Conservation (phyloP, 2,113 vertebrate species). For the Semnopithecus entellus region DNA sequence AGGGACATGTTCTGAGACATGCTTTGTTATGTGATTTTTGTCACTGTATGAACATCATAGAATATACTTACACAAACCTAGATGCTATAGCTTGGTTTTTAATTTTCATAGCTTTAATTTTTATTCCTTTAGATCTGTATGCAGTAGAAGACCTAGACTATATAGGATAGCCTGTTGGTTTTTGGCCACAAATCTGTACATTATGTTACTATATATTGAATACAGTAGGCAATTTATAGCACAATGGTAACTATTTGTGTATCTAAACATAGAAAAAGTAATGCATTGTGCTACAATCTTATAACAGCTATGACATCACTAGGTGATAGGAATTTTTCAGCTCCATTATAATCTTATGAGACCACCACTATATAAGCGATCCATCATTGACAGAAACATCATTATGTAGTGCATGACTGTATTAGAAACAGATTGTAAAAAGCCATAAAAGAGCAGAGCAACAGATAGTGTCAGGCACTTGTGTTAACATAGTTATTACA, state of each 20-base stretch:
- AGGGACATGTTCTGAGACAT: background rate
- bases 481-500: background rate
- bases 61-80: background rate
- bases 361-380: background rate
- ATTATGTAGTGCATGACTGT: background rate
- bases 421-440: background rate
- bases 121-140: no score
- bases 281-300: background rate
- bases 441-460: background rate
- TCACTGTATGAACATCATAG: background rate
- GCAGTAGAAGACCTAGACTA: background rate
- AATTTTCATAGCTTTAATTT: no score
- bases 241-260: background rate
- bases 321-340: background rate
- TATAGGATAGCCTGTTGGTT: background rate
- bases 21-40: background rate
- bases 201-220: background rate
- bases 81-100: no score
- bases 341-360: background rate
- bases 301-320: background rate
- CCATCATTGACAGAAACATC: background rate
- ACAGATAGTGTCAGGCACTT: background rate
- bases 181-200: background rate
- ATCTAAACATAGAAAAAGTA: background rate
- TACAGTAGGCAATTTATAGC: background rate